These are phyloP conservation scores for Allolobophora icterica DNA, from an alignment of 2,888 invertebrate species.

Conservation along the genomic window DNA sequence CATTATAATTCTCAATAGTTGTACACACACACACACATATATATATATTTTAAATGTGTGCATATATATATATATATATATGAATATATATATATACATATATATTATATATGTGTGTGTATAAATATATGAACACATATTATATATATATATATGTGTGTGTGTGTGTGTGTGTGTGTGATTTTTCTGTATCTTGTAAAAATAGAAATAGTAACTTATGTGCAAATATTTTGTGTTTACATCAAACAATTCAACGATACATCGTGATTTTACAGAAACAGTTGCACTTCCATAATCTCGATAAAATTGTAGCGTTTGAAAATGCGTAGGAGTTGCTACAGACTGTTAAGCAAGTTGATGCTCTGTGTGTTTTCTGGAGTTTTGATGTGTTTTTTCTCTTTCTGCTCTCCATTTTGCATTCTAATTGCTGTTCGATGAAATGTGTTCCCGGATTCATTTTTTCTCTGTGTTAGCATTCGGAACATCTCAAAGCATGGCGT, in stretches of 20 bases:
- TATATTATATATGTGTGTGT: too few relatives aligned
- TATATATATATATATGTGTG: not conserved
- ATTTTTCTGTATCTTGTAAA: not conserved
- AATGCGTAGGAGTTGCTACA: not conserved
- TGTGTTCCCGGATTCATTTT: not conserved
- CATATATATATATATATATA: not conserved
- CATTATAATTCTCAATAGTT: not conserved
- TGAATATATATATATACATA: not conserved
- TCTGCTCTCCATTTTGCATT: not conserved
- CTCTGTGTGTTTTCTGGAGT: not conserved
- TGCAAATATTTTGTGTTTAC: not conserved
- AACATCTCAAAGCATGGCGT: not conserved
- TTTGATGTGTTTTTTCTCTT: conserved; percentile 17
- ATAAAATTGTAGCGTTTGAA: not conserved
- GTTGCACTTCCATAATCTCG: not conserved
- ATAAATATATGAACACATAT: too few relatives aligned
- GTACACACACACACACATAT: not conserved
- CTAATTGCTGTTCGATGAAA: not conserved
- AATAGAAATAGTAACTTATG: not conserved
- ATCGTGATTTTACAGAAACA: not conserved
- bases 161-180: not conserved
- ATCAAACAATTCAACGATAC: not conserved
- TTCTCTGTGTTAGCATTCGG: not conserved
- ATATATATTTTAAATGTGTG: too few relatives aligned
- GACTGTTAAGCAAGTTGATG: not conserved